phyloP scores from a whole-genome alignment of 2,888 invertebrate species.

The Meiosimyza platycephala region DNA sequence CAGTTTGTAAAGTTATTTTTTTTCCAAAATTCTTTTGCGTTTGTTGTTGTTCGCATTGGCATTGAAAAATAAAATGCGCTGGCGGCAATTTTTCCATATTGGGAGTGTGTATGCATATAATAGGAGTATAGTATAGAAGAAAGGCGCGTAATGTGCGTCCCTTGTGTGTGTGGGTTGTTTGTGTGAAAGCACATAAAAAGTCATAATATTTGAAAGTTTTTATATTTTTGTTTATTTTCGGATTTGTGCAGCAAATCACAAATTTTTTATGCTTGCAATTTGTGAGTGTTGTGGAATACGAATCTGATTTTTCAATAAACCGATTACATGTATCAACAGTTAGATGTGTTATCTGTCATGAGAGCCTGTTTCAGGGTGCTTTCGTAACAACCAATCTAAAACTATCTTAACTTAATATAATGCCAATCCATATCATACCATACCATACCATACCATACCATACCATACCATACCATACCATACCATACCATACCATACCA shows the following conservation, averaged over 20 bases:
- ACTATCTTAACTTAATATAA: too few species aligned
- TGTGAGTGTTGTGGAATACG: background rate
- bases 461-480: too few species aligned
- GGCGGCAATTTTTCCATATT: background rate
- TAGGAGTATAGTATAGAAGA: background rate
- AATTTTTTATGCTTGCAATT: background rate
- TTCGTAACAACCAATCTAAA: too few species aligned
- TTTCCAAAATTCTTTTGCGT: background rate
- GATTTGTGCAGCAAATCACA: background rate
- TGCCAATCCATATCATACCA: too few species aligned
- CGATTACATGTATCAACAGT: background rate
- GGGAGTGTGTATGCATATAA: background rate
- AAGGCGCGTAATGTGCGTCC: background rate
- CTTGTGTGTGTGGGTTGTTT: conserved; percentile 3
- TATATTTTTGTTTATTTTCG: conserved; percentile 11
- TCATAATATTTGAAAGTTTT: conserved; percentile 17
- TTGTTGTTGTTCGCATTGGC: conserved; percentile 29
- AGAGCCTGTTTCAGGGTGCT: too few species aligned
- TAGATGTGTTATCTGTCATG: too few species aligned
- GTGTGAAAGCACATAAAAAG: background rate
- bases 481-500: too few species aligned
- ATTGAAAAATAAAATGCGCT: conserved; percentile 24
- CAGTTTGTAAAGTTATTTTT: conserved; percentile 36
- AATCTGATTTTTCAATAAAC: too few species aligned
- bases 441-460: too few species aligned